Conservation (phyloP, 2,113 vertebrate species). For the Crotalus helleri region DNA sequence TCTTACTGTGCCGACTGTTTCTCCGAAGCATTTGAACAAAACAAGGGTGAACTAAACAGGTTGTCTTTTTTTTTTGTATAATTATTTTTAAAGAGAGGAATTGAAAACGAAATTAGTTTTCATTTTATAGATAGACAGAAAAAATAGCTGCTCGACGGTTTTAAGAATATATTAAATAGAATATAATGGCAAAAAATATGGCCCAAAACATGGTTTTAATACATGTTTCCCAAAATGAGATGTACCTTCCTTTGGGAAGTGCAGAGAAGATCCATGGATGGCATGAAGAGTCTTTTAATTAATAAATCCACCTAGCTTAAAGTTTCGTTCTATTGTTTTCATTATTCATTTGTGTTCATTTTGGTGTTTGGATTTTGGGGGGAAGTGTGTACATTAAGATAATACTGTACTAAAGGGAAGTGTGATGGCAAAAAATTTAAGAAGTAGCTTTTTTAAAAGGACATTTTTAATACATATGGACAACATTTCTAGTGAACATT, state of each 20-base stretch:
- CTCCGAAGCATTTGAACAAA: not conserved
- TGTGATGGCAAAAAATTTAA: not conserved
- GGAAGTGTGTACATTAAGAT: not conserved
- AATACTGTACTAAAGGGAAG: not conserved
- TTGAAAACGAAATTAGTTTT: not conserved
- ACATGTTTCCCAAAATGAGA: not conserved
- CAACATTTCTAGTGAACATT: not conserved
- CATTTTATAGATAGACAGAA: not conserved
- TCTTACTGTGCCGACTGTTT: not conserved
- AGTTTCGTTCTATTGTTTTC: not conserved
- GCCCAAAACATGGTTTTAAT: not conserved
- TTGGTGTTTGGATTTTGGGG: not conserved
- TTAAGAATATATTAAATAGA: not conserved
- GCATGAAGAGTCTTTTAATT: not conserved
- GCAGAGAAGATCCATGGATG: not conserved
- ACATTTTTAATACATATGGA: not conserved
- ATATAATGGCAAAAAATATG: not conserved
- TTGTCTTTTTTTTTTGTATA: not conserved
- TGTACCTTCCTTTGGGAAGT: not conserved
- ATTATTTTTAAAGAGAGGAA: not conserved
- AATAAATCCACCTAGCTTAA: not conserved
- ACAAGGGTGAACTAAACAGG: not conserved
- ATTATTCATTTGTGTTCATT: not conserved
- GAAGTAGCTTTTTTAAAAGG: not conserved
- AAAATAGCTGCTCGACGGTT: not conserved